Evolutionary conservation across 2,888 invertebrate genomes (phyloP), one percentile per base, ranked within the genome.

Genomic region (Toxonevra muliebris): DNA sequence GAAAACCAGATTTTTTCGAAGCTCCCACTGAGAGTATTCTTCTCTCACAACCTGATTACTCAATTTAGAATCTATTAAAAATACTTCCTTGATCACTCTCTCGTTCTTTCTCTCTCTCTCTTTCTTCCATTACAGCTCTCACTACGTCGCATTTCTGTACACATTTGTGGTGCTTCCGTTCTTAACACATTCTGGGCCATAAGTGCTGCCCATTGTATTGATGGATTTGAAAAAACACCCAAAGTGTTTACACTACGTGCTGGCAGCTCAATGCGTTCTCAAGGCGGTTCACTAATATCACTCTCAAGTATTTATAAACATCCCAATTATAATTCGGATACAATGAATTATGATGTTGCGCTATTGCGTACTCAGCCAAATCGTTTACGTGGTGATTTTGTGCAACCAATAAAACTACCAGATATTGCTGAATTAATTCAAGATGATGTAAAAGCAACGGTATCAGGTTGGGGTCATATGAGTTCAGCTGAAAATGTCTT

Each of bases 391-490:
- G 72, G 71, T n/a, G 72, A 76, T 8, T 73, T 78, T 15, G 79
- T 79, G 11, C 61, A 73, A 1, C 77, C 79, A 2, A 82, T 83
- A 13, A 63, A 71, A 8, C 65, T 83, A 64, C 76, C 80, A 0
- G 65, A 66, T 9, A 19, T 72, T 11, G 74, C 72, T 0, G 73
- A 75, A 3, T 30, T 66, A 0, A 72, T 83, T 41, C 58, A 61
- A 2, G 76, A 78, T 8, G 76, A 79, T 66, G 43, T 61, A 2
- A 57, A 69, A 0, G 82, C 79, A 1, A 69, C 75, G 11, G 79
- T 83, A 3, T 82, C 83, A 9, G 83, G 83, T 2, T 83, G 83
- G 83, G 83, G 83, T 3, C 80, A 83, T 61, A 79, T 81, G 76
- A 80, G 77, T 69, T 75, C 79, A 17, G 61, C 61, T 0, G 76